Base-by-base conservation (phyloP, 2,888 invertebrate genomes). In the Lochmaea capreae region DNA sequence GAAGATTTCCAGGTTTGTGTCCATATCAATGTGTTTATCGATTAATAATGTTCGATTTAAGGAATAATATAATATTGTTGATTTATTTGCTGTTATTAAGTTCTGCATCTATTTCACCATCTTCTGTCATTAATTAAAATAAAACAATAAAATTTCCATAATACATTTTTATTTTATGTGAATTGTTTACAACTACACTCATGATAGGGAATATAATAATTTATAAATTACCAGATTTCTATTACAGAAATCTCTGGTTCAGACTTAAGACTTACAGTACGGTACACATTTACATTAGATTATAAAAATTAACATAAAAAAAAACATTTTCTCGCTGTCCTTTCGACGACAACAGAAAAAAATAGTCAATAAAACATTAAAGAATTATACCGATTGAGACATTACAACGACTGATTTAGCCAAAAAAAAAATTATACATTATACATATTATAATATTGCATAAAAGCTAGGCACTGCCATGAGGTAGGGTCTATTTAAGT, bases 381-480 rank as follows among this genome's bases (percentile, higher is more conserved):
- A 42, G n/a, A 68, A 57, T 39, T 58, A 72, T 63, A 63, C 62
- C 42, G 33, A 63, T 18, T 65, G 63, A 67, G 65, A 72, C 67
- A 39, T 62, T 71, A 74, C 73, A 72, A 63, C 65, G 67, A 68
- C 65, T 65, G 39, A 12, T 71, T 66, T 62, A 12, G 57, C 67
- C 58, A 58, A 71, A 71, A 54, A 71, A 71, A 54, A 39, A 65
- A 71, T 58, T 43, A 65, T 71, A 70, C 43, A 69, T n/a, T 70
- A 57, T 69, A 63, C 43, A 62, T 71, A 67, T n/a, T 67, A 68
- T 58, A 54, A 84, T 85, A 85, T 86, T 85, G 86, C 86, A 84
- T 81, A 82, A 83, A 83, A 77, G 86, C 84, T 84, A 88, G 87
- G 87, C 87, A 87, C 87, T 86, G 86, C 84, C 84, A 85, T 87